phyloP scores from a whole-genome alignment of 2,888 invertebrate genomes.

The Ophraella communa region DNA sequence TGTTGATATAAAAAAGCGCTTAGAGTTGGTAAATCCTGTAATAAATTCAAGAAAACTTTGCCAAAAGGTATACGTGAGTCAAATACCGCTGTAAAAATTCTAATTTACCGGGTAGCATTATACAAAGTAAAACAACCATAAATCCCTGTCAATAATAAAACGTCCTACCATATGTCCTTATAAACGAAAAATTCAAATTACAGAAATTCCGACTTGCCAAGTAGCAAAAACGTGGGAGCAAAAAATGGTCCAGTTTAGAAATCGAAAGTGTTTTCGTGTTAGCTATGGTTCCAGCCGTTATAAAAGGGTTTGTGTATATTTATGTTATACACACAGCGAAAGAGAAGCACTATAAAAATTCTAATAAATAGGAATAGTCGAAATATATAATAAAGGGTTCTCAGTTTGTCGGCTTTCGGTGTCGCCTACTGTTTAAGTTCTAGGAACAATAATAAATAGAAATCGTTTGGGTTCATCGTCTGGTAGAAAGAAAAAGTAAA shows the following conservation, averaged over 20 bases:
- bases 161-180: constrained; percentile 1
- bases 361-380: constrained; percentile 40
- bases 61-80: not conserved
- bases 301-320: constrained; percentile 39
- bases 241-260: constrained; percentile 39
- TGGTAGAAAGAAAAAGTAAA: not conserved
- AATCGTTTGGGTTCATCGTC: not conserved
- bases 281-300: constrained; percentile 39
- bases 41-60: not conserved
- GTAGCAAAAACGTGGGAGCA: constrained; percentile 29
- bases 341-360: constrained; percentile 46
- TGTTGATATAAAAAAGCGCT: too few relatives aligned
- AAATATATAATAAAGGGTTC: constrained; percentile 44
- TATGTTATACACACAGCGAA: constrained; percentile 23
- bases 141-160: constrained; percentile 14
- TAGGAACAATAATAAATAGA: constrained; percentile 33
- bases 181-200: constrained; percentile 23
- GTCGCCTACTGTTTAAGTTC: constrained; percentile 47
- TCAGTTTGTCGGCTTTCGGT: constrained; percentile 46
- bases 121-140: not conserved
- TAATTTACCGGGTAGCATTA: not conserved
- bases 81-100: not conserved
- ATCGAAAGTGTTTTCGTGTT: constrained; percentile 45
- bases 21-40: not conserved
- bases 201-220: constrained; percentile 14